Evolutionary conservation across 1,140 invertebrate genomes (phyloP).

Genomic region (Temnothorax nylanderi): DNA sequence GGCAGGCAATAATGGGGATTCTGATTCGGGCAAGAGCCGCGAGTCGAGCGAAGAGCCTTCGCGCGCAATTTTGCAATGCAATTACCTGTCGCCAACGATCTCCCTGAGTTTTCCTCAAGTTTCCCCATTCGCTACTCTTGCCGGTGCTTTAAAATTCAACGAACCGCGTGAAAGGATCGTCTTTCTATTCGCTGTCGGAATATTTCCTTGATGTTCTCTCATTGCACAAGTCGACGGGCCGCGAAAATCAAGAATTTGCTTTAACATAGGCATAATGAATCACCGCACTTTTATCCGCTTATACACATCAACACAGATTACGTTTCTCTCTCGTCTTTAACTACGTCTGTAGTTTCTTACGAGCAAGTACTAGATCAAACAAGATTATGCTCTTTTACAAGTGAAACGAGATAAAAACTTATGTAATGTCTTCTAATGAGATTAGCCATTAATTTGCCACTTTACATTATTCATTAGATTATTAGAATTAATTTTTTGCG

Average conservation of each 20-base stretch:
- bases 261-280: background rate
- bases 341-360: background rate
- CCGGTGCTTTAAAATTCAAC: slow-evolving; percentile 68
- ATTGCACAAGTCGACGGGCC: slow-evolving; percentile 8
- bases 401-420: slow-evolving; percentile 18
- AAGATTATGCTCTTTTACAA: slow-evolving; percentile 15
- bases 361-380: background rate
- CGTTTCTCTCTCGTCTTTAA: slow-evolving; percentile 1
- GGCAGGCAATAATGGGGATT: slow-evolving; percentile 38
- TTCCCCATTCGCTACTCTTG: slow-evolving; percentile 24
- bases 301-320: background rate
- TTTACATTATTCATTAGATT: background rate
- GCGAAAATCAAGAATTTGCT: slow-evolving; percentile 54
- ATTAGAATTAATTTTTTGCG: background rate
- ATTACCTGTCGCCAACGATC: slow-evolving; percentile 67
- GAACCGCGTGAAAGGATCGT: slow-evolving; percentile 48
- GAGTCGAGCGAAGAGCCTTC: slow-evolving; percentile 57
- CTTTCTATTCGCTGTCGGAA: slow-evolving; percentile 48
- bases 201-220: slow-evolving; percentile 25
- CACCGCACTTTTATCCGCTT: background rate
- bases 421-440: background rate
- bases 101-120: slow-evolving; percentile 54
- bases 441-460: background rate
- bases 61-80: slow-evolving; percentile 71
- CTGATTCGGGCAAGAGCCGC: background rate